phyloP scores from a whole-genome alignment of 37 sponge, comb jelly and placozoan genomes.

The Tethya wilhelma region DNA sequence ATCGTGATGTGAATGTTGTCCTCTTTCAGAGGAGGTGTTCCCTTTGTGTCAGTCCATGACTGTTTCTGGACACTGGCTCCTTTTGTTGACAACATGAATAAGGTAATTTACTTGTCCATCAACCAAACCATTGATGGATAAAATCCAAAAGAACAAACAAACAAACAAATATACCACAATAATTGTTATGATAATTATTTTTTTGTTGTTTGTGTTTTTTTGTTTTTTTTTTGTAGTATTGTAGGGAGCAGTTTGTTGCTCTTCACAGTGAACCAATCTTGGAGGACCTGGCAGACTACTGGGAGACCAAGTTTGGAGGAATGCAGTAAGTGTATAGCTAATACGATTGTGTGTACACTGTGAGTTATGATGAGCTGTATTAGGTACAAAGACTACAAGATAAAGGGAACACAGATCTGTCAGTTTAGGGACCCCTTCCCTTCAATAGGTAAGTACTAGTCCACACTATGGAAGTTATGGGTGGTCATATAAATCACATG shows the following conservation, averaged over 20 bases:
- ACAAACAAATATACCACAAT: not conserved
- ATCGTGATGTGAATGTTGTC: not conserved
- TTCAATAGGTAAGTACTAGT: slow-evolving; percentile 11
- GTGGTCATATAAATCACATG: not conserved
- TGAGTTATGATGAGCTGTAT: not conserved
- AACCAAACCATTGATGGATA: not conserved
- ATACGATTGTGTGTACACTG: not conserved
- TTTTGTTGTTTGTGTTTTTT: not conserved
- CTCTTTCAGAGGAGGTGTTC: slow-evolving; percentile 68
- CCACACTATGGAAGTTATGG: not conserved
- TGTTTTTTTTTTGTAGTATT: slow-evolving; percentile 51
- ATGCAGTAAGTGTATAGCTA: slow-evolving; percentile 34
- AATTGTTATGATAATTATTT: not conserved
- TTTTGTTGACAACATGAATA: slow-evolving; percentile 85
- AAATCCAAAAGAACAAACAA: not conserved
- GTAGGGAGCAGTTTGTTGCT: slow-evolving; percentile 93
- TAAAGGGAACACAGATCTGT: slow-evolving; percentile 9
- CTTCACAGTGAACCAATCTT: slow-evolving; percentile 86
- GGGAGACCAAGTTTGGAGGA: slow-evolving; percentile 74
- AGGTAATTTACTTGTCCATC: slow-evolving; percentile 20
- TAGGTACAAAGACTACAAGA: slow-evolving; percentile 35
- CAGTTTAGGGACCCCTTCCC: slow-evolving; percentile 31
- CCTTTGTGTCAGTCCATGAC: slow-evolving; percentile 97
- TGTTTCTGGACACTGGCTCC: slow-evolving; percentile 96
- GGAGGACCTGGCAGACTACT: slow-evolving; percentile 64